phyloP scores from a whole-genome alignment of 2,113 vertebrate species.

The Buteo buteo region DNA sequence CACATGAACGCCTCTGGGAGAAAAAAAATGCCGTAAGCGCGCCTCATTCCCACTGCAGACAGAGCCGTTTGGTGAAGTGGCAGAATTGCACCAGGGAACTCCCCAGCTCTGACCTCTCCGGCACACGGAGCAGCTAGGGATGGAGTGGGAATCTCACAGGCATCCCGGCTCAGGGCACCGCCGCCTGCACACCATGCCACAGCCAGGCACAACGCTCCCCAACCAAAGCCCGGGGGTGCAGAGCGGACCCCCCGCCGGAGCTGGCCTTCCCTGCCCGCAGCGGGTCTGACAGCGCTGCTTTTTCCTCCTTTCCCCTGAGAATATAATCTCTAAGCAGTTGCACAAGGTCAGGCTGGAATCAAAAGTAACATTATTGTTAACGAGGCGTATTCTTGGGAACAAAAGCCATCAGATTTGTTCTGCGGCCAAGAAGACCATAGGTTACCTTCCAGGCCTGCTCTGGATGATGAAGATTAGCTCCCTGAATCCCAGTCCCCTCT shows the following conservation, averaged over 20 bases:
- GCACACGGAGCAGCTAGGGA: neutral
- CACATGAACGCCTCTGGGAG: neutral
- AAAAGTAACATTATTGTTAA: neutral
- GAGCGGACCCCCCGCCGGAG: fast-evolving
- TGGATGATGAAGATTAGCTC: neutral
- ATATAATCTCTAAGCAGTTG: neutral
- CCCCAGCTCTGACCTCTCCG: neutral
- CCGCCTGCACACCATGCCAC: neutral
- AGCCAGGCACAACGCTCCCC: neutral
- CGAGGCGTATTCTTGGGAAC: neutral
- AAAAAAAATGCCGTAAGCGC: fast-evolving
- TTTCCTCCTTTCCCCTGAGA: neutral
- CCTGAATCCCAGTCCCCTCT: neutral
- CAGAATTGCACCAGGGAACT: neutral
- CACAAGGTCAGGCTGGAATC: neutral
- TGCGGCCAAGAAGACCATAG: neutral
- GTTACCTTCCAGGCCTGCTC: neutral
- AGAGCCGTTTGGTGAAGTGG: neutral
- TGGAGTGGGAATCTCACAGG: neutral
- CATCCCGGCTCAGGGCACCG: fast-evolving
- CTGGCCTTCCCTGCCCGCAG: neutral
- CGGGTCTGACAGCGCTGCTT: fast-evolving
- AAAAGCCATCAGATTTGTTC: neutral
- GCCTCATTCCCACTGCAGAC: neutral
- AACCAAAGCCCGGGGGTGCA: neutral